These are phyloP conservation scores for Chrysolina oricalcia DNA, from an alignment of 2,888 invertebrate genomes.

Conservation along the genomic window DNA sequence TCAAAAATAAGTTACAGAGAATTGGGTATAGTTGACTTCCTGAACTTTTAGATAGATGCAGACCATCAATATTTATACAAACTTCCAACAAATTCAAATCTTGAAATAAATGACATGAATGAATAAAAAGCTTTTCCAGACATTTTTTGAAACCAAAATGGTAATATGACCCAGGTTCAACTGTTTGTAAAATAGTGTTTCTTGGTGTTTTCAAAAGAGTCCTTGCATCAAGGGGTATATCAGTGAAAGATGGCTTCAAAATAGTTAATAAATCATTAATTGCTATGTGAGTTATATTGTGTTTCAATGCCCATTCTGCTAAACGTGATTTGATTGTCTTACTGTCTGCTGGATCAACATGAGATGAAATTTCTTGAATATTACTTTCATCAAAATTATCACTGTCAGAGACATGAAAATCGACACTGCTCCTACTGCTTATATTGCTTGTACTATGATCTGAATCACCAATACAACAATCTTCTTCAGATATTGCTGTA, in stretches of 20 bases:
- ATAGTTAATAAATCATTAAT: slow-evolving; percentile 23
- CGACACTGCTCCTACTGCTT: slow-evolving; percentile 4
- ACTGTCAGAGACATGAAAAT: not conserved
- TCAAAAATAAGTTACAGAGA: slow-evolving; percentile 41
- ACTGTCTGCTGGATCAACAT: slow-evolving; percentile 9
- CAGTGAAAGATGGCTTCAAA: slow-evolving; percentile 29
- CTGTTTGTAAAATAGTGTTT: slow-evolving; percentile 21
- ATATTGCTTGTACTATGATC: slow-evolving; percentile 15
- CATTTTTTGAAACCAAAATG: slow-evolving; percentile 28
- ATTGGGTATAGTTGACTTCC: slow-evolving; percentile 52
- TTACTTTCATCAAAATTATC: not conserved
- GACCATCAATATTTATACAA: too few species aligned
- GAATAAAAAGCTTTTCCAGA: slow-evolving; percentile 6
- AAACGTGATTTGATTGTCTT: slow-evolving; percentile 7
- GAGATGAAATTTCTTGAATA: slow-evolving; percentile 6
- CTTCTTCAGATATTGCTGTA: slow-evolving; percentile 3
- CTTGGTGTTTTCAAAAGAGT: slow-evolving; percentile 41
- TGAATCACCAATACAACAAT: slow-evolving; percentile 16
- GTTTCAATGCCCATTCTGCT: slow-evolving; percentile 22
- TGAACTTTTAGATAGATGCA: slow-evolving; percentile 47
- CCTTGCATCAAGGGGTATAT: slow-evolving; percentile 39
- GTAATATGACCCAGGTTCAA: slow-evolving; percentile 35
- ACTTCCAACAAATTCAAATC: slow-evolving; percentile 27
- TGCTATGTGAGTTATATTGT: slow-evolving; percentile 27
- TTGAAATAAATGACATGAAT: slow-evolving; percentile 16